Evolutionary conservation across 2,113 vertebrate species (phyloP).

Genomic region (Colaptes auratus): DNA sequence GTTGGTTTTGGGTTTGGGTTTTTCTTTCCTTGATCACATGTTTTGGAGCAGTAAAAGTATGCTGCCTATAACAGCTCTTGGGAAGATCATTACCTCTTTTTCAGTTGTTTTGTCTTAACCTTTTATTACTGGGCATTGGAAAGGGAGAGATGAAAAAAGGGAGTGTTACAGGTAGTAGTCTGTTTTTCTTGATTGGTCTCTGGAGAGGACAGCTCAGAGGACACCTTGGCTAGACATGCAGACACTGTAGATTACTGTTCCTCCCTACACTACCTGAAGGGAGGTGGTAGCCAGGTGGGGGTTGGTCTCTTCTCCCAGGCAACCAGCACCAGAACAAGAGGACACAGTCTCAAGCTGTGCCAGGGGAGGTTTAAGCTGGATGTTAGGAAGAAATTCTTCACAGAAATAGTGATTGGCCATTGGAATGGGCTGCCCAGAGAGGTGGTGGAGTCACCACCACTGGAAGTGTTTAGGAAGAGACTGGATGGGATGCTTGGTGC

Average conservation of each 20-base stretch:
- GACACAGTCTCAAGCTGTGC: no score
- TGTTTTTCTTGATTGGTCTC: constrained; percentile 71
- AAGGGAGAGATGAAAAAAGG: constrained; percentile 26
- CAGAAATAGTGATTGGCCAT: no score
- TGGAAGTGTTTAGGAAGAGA: no score
- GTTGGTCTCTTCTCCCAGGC: no score
- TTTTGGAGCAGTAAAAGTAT: not conserved
- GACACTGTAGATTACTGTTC: constrained; percentile 36
- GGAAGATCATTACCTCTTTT: not conserved
- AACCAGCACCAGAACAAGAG: no score
- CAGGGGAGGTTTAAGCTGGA: no score
- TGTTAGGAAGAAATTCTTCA: no score
- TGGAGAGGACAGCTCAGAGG: constrained; percentile 60
- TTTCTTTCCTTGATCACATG: not conserved
- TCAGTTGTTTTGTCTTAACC: constrained; percentile 49
- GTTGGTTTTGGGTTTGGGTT: not conserved
- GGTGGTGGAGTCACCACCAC: no score
- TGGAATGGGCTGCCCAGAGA: no score
- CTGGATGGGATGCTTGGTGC: no score
- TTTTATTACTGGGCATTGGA: constrained; percentile 16
- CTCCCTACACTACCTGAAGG: no score
- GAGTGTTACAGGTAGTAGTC: not conserved
- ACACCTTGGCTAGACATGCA: constrained; percentile 53
- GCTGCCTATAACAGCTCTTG: not conserved
- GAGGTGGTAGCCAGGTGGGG: no score